A percentile compares a stretch with the other conserved stretches of the same genome.
Evolutionary conservation across 2,888 invertebrate species (phyloP).

Genomic region (Melipona bicolor): DNA sequence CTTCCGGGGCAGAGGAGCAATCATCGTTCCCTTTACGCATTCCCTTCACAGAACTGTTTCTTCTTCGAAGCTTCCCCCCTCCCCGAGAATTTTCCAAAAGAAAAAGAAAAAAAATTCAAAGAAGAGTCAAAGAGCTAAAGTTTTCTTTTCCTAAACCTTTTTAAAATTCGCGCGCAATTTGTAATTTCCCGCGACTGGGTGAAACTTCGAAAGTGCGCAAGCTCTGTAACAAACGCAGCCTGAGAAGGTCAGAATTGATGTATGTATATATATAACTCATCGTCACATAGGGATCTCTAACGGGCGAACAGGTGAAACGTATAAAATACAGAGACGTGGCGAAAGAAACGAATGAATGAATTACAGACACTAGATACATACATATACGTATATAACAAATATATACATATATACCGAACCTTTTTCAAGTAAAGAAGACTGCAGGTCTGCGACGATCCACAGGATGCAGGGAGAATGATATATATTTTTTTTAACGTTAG

Average conservation of each 20-base stretch:
- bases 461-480: constrained; percentile 78
- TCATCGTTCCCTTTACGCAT: constrained; percentile 30
- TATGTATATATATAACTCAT: background rate
- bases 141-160: background rate
- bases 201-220: constrained; percentile 24
- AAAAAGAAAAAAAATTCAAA: background rate
- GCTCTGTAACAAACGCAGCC: constrained; percentile 11
- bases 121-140: background rate
- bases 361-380: constrained; percentile 51
- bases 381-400: constrained; percentile 49
- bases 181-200: background rate
- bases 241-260: constrained; percentile 1
- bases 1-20: constrained; percentile 7
- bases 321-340: constrained; percentile 51
- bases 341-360: constrained; percentile 58
- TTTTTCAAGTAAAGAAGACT: constrained; percentile 84
- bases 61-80: constrained; percentile 41
- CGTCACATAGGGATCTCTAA: constrained; percentile 8
- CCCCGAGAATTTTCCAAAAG: background rate
- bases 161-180: background rate
- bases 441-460: constrained; percentile 83
- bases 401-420: constrained; percentile 79
- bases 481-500: constrained; percentile 64
- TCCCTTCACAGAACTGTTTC: constrained; percentile 7
- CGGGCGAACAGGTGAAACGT: constrained; percentile 6